phyloP scores from a whole-genome alignment of 37 sponge, comb jelly and placozoan genomes.

The Ephydatia muelleri region DNA sequence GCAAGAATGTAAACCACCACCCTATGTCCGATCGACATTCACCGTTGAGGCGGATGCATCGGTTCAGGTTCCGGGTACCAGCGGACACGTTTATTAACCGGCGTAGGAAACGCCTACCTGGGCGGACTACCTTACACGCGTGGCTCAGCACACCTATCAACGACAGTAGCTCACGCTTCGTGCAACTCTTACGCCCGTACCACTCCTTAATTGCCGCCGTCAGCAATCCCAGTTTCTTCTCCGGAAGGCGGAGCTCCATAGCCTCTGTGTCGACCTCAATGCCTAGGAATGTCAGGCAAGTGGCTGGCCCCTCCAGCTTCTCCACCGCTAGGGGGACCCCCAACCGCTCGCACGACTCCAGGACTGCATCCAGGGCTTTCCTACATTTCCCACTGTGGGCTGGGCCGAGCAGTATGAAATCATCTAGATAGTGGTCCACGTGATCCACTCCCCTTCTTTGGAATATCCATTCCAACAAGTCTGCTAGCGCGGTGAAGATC shows the following conservation, averaged over 20 bases:
- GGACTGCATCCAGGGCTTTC: neutral
- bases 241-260: neutral
- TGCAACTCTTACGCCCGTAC: constrained; percentile 5
- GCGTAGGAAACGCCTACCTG: constrained; percentile 15
- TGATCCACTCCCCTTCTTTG: neutral
- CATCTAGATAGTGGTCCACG: constrained; percentile 20
- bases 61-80: too few species aligned
- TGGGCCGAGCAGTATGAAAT: constrained; percentile 18
- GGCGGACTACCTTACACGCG: constrained; percentile 8
- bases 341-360: neutral
- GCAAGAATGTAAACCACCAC: constrained; percentile 16
- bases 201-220: neutral
- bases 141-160: constrained; percentile 15
- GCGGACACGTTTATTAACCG: constrained; percentile 19
- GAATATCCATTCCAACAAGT: constrained; percentile 15
- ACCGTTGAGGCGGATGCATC: too few species aligned
- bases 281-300: constrained; percentile 8
- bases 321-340: constrained; percentile 12
- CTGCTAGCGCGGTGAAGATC: neutral
- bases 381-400: constrained; percentile 16
- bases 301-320: constrained; percentile 19
- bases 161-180: constrained; percentile 19
- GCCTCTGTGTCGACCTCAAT: constrained; percentile 1
- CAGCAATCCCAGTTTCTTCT: neutral
- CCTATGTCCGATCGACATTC: too few species aligned